Conservation (phyloP, 2,888 invertebrate species). For the Melitaea athalia region DNA sequence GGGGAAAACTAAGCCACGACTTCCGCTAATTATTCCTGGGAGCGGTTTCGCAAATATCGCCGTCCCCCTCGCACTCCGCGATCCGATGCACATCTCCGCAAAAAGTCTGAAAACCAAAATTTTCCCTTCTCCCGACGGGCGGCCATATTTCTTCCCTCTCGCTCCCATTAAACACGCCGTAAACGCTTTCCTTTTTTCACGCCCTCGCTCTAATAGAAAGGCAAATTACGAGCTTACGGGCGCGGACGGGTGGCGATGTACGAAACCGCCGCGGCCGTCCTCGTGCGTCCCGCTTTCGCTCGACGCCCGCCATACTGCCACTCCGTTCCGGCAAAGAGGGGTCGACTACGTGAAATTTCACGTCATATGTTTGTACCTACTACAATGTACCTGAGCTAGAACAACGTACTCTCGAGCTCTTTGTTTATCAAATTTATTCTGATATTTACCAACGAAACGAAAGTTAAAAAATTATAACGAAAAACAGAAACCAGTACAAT, state of each 20-base stretch:
- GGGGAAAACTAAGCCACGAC: slow-evolving; percentile 81
- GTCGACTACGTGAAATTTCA: slow-evolving; percentile 76
- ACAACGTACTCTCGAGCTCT: slow-evolving; percentile 21
- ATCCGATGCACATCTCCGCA: slow-evolving; percentile 79
- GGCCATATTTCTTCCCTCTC: slow-evolving; percentile 82
- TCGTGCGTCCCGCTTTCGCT: slow-evolving; percentile 68
- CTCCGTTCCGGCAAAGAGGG: slow-evolving; percentile 69
- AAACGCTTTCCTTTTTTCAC: slow-evolving; percentile 83
- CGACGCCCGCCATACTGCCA: slow-evolving; percentile 58
- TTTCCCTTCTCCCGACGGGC: slow-evolving; percentile 79
- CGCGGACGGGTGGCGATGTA: slow-evolving; percentile 82
- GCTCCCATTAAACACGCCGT: slow-evolving; percentile 82
- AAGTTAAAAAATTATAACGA: neutral
- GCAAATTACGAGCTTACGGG: slow-evolving; percentile 83
- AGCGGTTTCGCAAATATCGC: slow-evolving; percentile 69
- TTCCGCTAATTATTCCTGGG: slow-evolving; percentile 80
- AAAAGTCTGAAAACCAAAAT: slow-evolving; percentile 81
- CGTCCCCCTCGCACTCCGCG: slow-evolving; percentile 71
- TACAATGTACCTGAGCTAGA: slow-evolving; percentile 40
- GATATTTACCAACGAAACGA: neutral
- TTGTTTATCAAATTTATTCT: neutral
- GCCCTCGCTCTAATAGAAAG: slow-evolving; percentile 83
- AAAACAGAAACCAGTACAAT: neutral
- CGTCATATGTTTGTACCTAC: slow-evolving; percentile 70
- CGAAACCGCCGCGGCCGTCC: slow-evolving; percentile 73